phyloP scores from a whole-genome alignment of 2,888 invertebrate genomes.

The Lithophane leautieri region DNA sequence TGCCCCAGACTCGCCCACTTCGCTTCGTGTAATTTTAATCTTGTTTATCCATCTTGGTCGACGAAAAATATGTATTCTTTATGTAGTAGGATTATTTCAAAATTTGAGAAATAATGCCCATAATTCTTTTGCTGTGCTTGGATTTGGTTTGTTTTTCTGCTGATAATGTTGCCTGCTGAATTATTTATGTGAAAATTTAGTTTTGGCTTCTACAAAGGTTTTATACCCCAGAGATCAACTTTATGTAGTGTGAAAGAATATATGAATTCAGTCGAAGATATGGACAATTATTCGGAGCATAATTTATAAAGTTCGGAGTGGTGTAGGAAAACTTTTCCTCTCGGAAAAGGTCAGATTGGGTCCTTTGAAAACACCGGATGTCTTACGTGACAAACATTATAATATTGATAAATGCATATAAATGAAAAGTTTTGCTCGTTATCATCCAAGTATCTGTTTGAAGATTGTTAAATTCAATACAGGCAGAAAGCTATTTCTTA shows the following conservation, averaged over 20 bases:
- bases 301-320: constrained; percentile 36
- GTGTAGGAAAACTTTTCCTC: constrained; percentile 30
- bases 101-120: constrained; percentile 64
- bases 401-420: neutral
- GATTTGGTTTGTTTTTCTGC: constrained; percentile 46
- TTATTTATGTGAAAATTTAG: constrained; percentile 58
- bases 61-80: constrained; percentile 67
- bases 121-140: constrained; percentile 56
- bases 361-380: neutral
- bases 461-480: neutral
- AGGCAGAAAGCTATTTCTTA: neutral
- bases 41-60: constrained; percentile 76
- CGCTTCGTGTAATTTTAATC: constrained; percentile 81
- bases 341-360: constrained; percentile 23
- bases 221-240: constrained; percentile 28
- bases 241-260: constrained; percentile 52
- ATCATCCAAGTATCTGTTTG: neutral
- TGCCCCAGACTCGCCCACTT: constrained; percentile 70
- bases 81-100: constrained; percentile 65
- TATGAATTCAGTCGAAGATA: constrained; percentile 37
- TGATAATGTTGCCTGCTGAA: constrained; percentile 52
- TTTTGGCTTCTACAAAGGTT: constrained; percentile 30
- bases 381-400: constrained; percentile 10
- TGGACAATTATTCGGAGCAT: constrained; percentile 44
- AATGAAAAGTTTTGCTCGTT: neutral